Evolutionary conservation across 2,113 vertebrate species (phyloP).

Genomic region (Bufo gargarizans): DNA sequence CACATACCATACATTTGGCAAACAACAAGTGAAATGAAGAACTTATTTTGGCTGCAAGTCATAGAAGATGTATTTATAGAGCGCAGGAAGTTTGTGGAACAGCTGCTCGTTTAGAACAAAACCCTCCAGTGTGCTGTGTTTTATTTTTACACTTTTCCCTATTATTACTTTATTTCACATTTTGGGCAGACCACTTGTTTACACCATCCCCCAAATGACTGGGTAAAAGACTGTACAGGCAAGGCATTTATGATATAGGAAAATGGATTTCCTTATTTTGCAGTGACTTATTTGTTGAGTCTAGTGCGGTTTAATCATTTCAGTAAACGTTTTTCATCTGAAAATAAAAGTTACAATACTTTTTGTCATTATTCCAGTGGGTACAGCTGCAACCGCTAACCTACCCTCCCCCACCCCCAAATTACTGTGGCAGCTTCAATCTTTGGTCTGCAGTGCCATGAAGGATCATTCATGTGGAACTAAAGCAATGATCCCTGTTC

Average conservation of each 20-base stretch:
- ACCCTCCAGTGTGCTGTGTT: neutral
- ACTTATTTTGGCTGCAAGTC: neutral
- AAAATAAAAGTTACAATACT: neutral
- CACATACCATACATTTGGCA: neutral
- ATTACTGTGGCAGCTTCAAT: too few relatives aligned
- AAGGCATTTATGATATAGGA: slow-evolving; percentile 16
- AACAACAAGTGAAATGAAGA: neutral
- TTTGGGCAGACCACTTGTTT: slow-evolving; percentile 39
- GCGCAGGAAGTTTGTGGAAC: neutral
- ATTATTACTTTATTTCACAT: slow-evolving; percentile 29
- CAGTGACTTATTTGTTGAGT: slow-evolving; percentile 2
- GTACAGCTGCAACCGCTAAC: neutral
- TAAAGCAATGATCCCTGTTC: too few relatives aligned
- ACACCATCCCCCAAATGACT: slow-evolving; percentile 19
- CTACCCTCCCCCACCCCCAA: neutral
- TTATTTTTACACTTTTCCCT: neutral
- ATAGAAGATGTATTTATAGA: slow-evolving; percentile 38
- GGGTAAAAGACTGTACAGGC: neutral
- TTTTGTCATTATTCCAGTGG: neutral
- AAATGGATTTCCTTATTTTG: slow-evolving; percentile 31
- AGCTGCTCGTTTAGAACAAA: slow-evolving; percentile 16
- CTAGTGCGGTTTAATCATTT: slow-evolving; percentile 22
- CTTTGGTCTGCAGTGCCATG: too few relatives aligned
- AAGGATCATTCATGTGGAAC: too few relatives aligned
- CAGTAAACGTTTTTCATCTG: neutral